Percentiles rank a stretch among this genome's conserved stretches.
phyloP scores from a whole-genome alignment of 2,888 invertebrate species.

The Melanostoma scalare region DNA sequence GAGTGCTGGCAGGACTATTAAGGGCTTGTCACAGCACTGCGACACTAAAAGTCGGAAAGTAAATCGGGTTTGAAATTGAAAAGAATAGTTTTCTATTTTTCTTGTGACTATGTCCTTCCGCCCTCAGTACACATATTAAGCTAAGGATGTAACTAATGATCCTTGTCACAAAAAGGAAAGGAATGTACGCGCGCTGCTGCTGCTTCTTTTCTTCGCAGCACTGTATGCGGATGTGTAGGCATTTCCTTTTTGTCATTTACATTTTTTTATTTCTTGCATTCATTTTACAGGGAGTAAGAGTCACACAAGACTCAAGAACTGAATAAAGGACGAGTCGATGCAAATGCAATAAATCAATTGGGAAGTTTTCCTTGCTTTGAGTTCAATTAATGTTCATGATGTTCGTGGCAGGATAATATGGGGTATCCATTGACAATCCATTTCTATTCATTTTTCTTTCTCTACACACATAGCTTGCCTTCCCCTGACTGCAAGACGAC shows the following conservation, averaged over 20 bases:
- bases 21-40: conserved; percentile 71
- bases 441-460: conserved; percentile 17
- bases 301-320: conserved; percentile 32
- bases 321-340: conserved; percentile 61
- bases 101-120: conserved; percentile 35
- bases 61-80: conserved; percentile 73
- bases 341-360: conserved; percentile 73
- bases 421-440: conserved; percentile 39
- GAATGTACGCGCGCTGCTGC: conserved; percentile 58
- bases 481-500: background rate
- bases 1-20: conserved; percentile 68
- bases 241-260: conserved; percentile 68
- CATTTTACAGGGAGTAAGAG: conserved; percentile 24
- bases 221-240: conserved; percentile 71
- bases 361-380: conserved; percentile 54
- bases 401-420: conserved; percentile 60
- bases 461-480: too few species aligned
- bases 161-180: conserved; percentile 63
- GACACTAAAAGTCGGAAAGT: conserved; percentile 71
- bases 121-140: conserved; percentile 57
- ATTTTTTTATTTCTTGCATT: conserved; percentile 46
- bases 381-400: conserved; percentile 66
- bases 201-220: conserved; percentile 46
- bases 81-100: conserved; percentile 64
- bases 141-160: conserved; percentile 73